These are phyloP conservation scores for Staurois parvus DNA, from an alignment of 2,797 vertebrate species.

Conservation along the genomic window DNA sequence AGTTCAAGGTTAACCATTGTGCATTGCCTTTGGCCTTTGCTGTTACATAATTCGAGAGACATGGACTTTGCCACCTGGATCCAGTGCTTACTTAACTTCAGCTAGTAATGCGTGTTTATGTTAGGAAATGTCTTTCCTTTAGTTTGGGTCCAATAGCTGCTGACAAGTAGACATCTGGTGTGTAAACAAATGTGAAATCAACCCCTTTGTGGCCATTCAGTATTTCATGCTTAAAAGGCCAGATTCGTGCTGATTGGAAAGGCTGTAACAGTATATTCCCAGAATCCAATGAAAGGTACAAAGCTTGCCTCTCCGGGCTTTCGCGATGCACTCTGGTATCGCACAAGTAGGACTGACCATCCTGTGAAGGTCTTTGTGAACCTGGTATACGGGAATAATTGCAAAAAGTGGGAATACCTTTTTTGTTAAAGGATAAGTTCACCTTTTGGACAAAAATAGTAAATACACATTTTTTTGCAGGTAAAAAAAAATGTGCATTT, in stretches of 20 bases:
- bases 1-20: constrained; percentile 48
- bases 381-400: too few relatives aligned
- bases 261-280: neutral
- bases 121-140: constrained; percentile 8
- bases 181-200: constrained; percentile 2
- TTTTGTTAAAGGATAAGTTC: too few relatives aligned
- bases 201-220: neutral
- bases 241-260: neutral
- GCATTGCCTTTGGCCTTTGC: constrained; percentile 30
- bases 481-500: too few relatives aligned
- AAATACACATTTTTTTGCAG: too few relatives aligned
- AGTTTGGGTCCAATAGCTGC: neutral
- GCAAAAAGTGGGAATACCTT: too few relatives aligned
- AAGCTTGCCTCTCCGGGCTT: too few relatives aligned
- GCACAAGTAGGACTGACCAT: too few relatives aligned
- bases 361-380: too few relatives aligned
- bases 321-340: too few relatives aligned
- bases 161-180: constrained; percentile 4
- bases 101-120: constrained; percentile 24
- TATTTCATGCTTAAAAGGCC: neutral
- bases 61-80: constrained; percentile 38
- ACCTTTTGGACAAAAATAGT: too few relatives aligned
- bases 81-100: constrained; percentile 12
- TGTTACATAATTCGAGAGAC: constrained; percentile 15
- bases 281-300: too few relatives aligned